Evolutionary conservation across 2,113 vertebrate species (phyloP), one percentile per base, ranked within the genome.

Genomic region (Callipepla californica): DNA sequence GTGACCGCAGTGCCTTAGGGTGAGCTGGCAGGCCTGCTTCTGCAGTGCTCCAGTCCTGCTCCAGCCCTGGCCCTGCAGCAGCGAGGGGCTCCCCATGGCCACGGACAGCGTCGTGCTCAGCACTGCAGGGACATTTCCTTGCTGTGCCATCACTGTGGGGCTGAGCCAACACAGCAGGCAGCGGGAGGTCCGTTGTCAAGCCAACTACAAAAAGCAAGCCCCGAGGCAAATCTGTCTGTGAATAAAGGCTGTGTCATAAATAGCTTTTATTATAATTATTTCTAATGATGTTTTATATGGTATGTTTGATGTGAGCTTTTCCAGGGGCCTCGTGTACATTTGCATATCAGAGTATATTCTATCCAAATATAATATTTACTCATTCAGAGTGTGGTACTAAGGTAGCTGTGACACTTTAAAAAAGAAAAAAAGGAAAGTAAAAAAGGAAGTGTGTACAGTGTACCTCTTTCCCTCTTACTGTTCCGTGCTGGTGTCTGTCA

Each of bases 231-330:
- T 67, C 57, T 89, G 47, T 61, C 73, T 94, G 81, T 96, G 82
- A 89, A 95, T 95, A 94, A 93, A 96, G 62, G 50, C 90, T 0
- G 26, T 89, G 92, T 92, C 81, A 78, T 45, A 86, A 94, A 86
- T 83, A 94, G 94, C 83, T 89, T 87, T 92, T 51, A 83, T 94
- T 92, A 80, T 47, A 34, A 85, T 86, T 87, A 48, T 92, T 94
- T 94, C 92, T 86, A 57, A 82, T 82, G 90, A 76, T 74, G 48
- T 94, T 95, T 92, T 61, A 47, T 95, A 47, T 81, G 9, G 68
- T 93, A 88, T 84, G 87, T 84, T 94, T 93, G 92, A 66, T 87
- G 86, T 94, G 73, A 89, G 92, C 91, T 94, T 97, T 92, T 58
- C 85, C 93, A 93, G 95, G 89, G 93, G 10, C 90, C 96, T 93